phyloP scores from a whole-genome alignment of 2,113 vertebrate species.

The Peromyscus leucopus region DNA sequence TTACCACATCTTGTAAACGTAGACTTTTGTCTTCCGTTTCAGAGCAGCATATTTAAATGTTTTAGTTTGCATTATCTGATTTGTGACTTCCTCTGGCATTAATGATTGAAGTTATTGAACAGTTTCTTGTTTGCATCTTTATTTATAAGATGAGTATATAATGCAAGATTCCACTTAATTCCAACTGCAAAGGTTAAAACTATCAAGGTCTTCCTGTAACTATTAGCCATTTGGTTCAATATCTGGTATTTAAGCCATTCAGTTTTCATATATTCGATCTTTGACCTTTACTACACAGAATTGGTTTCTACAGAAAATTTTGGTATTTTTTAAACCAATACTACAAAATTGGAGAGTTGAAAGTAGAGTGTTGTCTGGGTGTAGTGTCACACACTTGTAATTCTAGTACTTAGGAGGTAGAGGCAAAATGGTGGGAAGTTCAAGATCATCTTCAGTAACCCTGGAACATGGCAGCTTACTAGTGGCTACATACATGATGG shows the following conservation, averaged over 20 bases:
- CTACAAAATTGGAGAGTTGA: not conserved
- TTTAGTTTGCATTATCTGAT: not conserved
- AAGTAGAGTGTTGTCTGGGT: not conserved
- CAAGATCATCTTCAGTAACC: not conserved
- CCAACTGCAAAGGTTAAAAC: not conserved
- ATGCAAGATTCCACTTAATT: not conserved
- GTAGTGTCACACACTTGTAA: not conserved
- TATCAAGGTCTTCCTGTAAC: not conserved
- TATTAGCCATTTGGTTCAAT: not conserved
- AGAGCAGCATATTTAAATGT: slow-evolving; percentile 6
- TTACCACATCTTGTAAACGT: slow-evolving; percentile 10
- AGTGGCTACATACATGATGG: not conserved
- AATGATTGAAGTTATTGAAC: not conserved
- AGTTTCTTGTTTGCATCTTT: not conserved
- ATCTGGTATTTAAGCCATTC: slow-evolving; percentile 19
- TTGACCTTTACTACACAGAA: slow-evolving; percentile 14
- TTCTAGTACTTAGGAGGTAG: not conserved
- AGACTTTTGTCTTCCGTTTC: slow-evolving; percentile 25
- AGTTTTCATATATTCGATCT: slow-evolving; percentile 48
- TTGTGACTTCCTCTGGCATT: not conserved
- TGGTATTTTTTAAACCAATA: slow-evolving; percentile 17
- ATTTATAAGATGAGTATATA: slow-evolving; percentile 12
- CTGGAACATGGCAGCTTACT: not conserved
- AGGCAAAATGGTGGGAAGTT: not conserved
- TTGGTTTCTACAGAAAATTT: slow-evolving; percentile 41